A percentile compares a stretch with the other conserved stretches of the same genome.
Conservation (phyloP, 2,113 vertebrate species). For the Microtus pennsylvanicus region DNA sequence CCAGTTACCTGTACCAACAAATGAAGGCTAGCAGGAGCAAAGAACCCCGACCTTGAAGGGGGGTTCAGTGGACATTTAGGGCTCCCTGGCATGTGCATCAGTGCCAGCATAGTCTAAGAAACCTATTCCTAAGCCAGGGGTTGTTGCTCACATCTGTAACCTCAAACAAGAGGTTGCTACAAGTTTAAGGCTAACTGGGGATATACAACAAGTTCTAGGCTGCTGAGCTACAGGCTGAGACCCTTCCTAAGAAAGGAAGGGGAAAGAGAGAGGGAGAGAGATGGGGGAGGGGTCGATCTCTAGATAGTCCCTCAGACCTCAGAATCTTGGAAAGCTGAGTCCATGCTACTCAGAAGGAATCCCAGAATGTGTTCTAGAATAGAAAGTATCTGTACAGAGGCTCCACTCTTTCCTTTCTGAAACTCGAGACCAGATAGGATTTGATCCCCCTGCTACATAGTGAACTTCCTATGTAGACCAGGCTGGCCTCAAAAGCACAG, state of each 20-base stretch:
- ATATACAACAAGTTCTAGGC: not conserved
- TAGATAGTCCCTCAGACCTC: not conserved
- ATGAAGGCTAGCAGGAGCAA: not conserved
- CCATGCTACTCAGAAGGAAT: slow-evolving; percentile 18
- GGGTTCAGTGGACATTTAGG: not conserved
- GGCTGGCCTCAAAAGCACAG: not conserved
- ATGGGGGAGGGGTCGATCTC: not conserved
- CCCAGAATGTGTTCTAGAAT: not conserved
- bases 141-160: not conserved
- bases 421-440: not conserved
- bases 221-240: not conserved
- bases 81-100: not conserved
- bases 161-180: not conserved
- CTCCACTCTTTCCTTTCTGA: slow-evolving; percentile 21
- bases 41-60: not conserved
- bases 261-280: not conserved
- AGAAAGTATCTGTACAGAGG: not conserved
- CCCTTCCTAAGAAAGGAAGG: not conserved
- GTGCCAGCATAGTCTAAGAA: not conserved
- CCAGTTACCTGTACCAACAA: not conserved
- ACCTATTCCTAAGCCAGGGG: not conserved
- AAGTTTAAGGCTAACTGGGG: not conserved
- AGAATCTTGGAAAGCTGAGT: slow-evolving; percentile 33
- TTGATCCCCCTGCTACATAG: not conserved
- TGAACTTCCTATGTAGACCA: not conserved